Evolutionary conservation across 1,140 invertebrate genomes (phyloP).

Genomic region (Battus philenor): DNA sequence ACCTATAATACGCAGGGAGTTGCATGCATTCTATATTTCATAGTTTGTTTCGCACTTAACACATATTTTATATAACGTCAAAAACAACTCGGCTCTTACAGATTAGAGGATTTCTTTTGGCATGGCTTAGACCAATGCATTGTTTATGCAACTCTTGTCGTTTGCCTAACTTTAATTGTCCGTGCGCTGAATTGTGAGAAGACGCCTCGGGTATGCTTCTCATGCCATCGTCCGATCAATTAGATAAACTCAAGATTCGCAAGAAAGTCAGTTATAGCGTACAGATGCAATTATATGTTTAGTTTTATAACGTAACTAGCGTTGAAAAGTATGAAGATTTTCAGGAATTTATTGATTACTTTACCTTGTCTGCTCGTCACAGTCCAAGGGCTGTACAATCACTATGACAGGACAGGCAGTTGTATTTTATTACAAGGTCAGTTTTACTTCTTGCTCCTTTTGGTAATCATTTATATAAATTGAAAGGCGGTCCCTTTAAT

Average conservation of each 20-base stretch:
- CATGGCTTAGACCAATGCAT: constrained; percentile 11
- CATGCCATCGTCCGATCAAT: constrained; percentile 27
- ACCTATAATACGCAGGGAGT: constrained; percentile 30
- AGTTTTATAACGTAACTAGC: too few species aligned
- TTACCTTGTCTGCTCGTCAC: constrained; percentile 5
- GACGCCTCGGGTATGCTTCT: constrained; percentile 30
- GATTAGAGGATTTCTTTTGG: too few species aligned
- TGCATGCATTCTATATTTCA: constrained; percentile 27
- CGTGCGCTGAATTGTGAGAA: constrained; percentile 37
- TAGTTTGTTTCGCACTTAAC: constrained; percentile 27
- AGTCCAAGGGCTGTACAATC: too few species aligned
- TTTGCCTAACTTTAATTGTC: constrained; percentile 33
- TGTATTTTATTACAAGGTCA: constrained; percentile 40
- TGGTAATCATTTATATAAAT: constrained; percentile 45
- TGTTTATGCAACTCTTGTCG: constrained; percentile 22
- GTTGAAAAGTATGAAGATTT: constrained; percentile 1
- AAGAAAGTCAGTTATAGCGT: too few species aligned
- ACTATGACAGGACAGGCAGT: neutral
- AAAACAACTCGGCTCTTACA: too few species aligned
- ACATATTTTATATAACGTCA: constrained; percentile 27
- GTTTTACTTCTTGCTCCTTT: constrained; percentile 49
- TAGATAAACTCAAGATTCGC: constrained; percentile 13
- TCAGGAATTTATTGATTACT: constrained; percentile 9
- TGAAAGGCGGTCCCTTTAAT: constrained; percentile 49
- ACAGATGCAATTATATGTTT: too few species aligned